Percentiles rank a stretch among this genome's conserved stretches.
phyloP scores from a whole-genome alignment of 2,113 vertebrate genomes.

The Cyrtonyx montezumae region DNA sequence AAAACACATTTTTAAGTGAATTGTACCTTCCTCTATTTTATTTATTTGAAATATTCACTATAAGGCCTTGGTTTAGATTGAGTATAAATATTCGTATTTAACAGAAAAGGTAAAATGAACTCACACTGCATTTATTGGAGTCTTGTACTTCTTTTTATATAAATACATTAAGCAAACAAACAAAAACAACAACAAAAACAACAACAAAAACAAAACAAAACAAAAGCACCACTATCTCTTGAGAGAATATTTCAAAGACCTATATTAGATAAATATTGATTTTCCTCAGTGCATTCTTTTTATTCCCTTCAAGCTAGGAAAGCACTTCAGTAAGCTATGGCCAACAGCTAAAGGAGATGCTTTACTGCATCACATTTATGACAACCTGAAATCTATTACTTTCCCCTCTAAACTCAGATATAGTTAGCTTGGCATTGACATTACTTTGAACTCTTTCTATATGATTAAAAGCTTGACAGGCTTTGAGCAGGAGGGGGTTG shows the following conservation, averaged over 20 bases:
- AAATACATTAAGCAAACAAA: not conserved
- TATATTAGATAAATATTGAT: accelerated
- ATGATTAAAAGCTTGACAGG: not conserved
- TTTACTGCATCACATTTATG: not conserved
- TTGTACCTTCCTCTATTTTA: not conserved
- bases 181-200: too few relatives aligned
- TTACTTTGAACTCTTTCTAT: not conserved
- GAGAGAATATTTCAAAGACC: not conserved
- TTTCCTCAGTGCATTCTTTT: conserved; percentile 30
- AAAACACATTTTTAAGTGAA: not conserved
- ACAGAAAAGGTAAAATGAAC: conserved; percentile 50
- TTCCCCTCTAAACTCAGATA: not conserved
- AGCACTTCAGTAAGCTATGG: not conserved
- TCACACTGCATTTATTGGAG: conserved; percentile 44
- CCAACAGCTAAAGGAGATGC: not conserved
- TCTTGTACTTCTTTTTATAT: conserved; percentile 64
- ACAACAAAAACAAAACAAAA: too few relatives aligned
- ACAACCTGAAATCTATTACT: conserved; percentile 7
- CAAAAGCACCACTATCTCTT: not conserved
- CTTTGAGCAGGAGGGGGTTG: not conserved
- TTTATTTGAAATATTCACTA: not conserved
- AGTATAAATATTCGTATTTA: not conserved
- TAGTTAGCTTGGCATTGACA: not conserved
- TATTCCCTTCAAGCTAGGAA: not conserved
- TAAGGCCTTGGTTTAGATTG: not conserved